Evolutionary conservation across 1,140 invertebrate species (phyloP).

Genomic region (Drosophila ercepeae): DNA sequence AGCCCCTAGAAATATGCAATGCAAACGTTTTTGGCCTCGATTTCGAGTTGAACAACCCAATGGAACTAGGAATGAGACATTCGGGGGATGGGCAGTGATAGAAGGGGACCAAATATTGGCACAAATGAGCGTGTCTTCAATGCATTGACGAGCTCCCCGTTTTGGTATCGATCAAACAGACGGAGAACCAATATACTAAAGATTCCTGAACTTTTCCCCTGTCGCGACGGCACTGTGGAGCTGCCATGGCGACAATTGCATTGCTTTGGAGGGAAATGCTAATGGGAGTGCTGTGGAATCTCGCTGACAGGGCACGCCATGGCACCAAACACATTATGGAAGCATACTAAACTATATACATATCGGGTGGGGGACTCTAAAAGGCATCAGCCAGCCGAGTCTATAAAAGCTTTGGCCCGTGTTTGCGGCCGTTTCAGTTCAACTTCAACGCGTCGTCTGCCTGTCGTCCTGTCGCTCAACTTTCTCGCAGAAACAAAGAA

Average conservation of each 20-base stretch:
- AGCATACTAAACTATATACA: conserved; percentile 68
- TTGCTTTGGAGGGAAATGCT: conserved; percentile 51
- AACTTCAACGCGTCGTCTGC: conserved; percentile 67
- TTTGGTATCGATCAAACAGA: conserved; percentile 71
- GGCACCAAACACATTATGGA: conserved; percentile 81
- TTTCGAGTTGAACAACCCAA: conserved; percentile 72
- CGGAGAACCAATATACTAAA: conserved; percentile 5
- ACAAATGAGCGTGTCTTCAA: conserved; percentile 71
- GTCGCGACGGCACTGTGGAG: neutral
- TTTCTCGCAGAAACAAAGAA: conserved; percentile 62
- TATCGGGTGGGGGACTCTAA: neutral
- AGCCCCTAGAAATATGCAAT: conserved; percentile 54
- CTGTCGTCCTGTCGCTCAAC: conserved; percentile 49
- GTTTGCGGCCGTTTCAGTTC: conserved; percentile 62
- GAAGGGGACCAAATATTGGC: conserved; percentile 53
- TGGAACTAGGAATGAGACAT: neutral
- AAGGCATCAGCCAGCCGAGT: conserved; percentile 41
- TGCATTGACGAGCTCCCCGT: conserved; percentile 51
- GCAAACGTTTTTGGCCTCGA: conserved; percentile 69
- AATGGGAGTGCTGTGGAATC: conserved; percentile 71
- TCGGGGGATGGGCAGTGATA: neutral
- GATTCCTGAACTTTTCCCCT: conserved; percentile 16
- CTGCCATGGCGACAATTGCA: conserved; percentile 47
- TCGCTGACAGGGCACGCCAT: conserved; percentile 67
- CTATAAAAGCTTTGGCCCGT: conserved; percentile 72